These are phyloP conservation scores for Drosophila micromelanica DNA, from an alignment of 1,140 invertebrate species.

Conservation along the genomic window DNA sequence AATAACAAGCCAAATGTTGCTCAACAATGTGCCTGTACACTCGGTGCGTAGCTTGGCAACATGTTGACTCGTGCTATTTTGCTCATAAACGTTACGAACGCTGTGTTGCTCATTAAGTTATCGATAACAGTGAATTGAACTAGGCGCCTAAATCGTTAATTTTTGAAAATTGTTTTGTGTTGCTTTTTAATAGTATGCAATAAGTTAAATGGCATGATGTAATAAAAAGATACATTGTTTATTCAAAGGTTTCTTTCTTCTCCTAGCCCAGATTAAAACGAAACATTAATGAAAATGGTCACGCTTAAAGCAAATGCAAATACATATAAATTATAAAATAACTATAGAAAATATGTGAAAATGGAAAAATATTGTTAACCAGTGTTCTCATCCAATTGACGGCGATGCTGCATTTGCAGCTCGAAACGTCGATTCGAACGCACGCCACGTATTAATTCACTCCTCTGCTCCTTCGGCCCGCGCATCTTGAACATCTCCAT, in stretches of 20 bases:
- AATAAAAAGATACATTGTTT: neutral
- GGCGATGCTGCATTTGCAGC: slow-evolving; percentile 86
- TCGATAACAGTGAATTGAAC: neutral
- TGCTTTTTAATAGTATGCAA: too few relatives aligned
- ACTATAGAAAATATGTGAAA: slow-evolving; percentile 1
- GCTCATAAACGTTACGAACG: neutral
- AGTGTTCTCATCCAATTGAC: slow-evolving; percentile 55
- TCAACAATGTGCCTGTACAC: slow-evolving; percentile 18
- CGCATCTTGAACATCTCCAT: slow-evolving; percentile 75
- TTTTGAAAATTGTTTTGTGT: neutral
- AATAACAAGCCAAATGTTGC: slow-evolving; percentile 38
- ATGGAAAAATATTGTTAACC: neutral
- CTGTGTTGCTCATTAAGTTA: neutral
- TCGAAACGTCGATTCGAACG: slow-evolving; percentile 88
- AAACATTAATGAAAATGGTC: neutral
- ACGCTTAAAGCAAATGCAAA: slow-evolving; percentile 1
- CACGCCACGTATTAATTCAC: slow-evolving; percentile 86
- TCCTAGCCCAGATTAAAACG: neutral
- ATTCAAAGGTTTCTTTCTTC: too few relatives aligned
- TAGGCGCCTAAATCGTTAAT: neutral
- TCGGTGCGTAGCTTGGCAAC: slow-evolving; percentile 6
- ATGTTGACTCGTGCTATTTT: neutral
- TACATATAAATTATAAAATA: slow-evolving; percentile 3
- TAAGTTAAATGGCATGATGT: neutral
- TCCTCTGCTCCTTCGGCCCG: slow-evolving; percentile 15